Conservation (phyloP, 1,140 invertebrate genomes). For the Pseudomyrmex concolor region DNA sequence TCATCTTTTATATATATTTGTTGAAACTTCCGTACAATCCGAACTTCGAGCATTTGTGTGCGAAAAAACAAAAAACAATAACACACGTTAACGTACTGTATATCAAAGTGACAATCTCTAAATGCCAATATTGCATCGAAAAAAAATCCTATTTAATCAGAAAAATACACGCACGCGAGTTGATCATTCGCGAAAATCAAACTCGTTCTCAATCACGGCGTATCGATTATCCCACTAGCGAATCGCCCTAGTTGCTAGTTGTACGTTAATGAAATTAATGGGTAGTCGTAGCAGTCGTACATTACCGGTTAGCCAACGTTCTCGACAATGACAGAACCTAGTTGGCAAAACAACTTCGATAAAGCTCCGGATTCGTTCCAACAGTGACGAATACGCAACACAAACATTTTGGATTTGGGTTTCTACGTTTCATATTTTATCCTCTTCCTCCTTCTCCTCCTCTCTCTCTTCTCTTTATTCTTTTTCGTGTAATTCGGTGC, state of each 20-base stretch:
- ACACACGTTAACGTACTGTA: too few species aligned
- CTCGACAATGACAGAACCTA: conserved; percentile 76
- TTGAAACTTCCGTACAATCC: conserved; percentile 22
- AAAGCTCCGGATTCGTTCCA: conserved; percentile 61
- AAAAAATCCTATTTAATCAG: background rate
- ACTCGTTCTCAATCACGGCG: background rate
- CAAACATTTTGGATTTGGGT: conserved; percentile 41
- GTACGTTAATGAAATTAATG: conserved; percentile 70
- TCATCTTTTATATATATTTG: background rate
- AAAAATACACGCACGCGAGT: background rate
- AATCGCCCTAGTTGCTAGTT: conserved; percentile 22
- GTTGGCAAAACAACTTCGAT: conserved; percentile 76
- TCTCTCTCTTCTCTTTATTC: background rate
- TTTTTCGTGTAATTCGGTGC: background rate
- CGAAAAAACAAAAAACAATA: too few species aligned
- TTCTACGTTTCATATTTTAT: conserved; percentile 46
- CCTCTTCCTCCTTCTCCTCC: background rate
- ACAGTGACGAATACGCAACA: conserved; percentile 76
- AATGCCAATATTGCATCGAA: background rate
- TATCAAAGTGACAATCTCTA: too few species aligned
- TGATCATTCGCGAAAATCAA: background rate
- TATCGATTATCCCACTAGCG: conserved; percentile 20
- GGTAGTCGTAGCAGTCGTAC: conserved; percentile 45
- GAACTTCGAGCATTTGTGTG: too few species aligned
- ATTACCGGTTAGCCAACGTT: conserved; percentile 55